Evolutionary conservation across 2,888 invertebrate genomes (phyloP).

Genomic region (Anorthoa munda): DNA sequence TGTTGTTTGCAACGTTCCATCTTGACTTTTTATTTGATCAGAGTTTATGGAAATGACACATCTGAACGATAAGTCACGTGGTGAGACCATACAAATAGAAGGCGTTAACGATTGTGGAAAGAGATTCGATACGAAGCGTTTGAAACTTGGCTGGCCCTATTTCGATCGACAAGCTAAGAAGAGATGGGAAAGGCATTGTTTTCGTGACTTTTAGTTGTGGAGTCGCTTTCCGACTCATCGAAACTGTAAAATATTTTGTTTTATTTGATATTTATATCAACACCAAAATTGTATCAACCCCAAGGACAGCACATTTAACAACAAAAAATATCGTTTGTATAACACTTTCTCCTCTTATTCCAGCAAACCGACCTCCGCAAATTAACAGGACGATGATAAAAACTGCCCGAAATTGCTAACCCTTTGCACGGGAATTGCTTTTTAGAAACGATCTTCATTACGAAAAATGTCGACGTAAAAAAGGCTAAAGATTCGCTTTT

Average conservation of each 20-base stretch:
- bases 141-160: no score
- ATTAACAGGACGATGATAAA: constrained; percentile 72
- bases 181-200: no score
- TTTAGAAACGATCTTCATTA: constrained; percentile 67
- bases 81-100: no score
- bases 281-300: not conserved
- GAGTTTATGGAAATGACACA: no score
- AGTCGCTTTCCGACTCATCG: not conserved
- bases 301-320: constrained; percentile 48
- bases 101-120: no score
- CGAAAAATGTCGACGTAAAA: constrained; percentile 65
- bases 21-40: no score
- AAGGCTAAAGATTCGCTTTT: constrained; percentile 44
- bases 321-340: constrained; percentile 64
- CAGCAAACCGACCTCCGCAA: constrained; percentile 55
- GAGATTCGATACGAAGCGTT: no score
- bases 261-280: no score
- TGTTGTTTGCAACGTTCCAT: no score
- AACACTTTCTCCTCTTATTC: constrained; percentile 53
- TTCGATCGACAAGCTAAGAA: no score
- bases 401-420: constrained; percentile 65
- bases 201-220: not conserved
- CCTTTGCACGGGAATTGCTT: constrained; percentile 67
- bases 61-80: no score
- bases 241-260: not conserved